Conservation (phyloP, 2,888 invertebrate species). For the Autographa gamma region DNA sequence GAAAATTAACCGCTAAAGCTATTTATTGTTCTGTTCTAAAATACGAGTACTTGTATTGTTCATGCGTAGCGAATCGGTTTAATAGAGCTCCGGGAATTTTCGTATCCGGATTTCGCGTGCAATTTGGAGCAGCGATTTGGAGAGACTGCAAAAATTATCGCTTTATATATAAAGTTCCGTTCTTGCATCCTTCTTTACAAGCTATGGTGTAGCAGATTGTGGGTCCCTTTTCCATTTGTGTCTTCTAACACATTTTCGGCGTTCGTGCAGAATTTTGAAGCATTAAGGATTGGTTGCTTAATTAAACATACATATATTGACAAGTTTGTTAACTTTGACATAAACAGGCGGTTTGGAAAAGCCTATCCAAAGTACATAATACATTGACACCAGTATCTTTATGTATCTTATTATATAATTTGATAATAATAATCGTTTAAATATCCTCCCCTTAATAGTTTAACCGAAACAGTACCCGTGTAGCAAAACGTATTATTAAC, state of each 20-base stretch:
- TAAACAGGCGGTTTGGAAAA: no score
- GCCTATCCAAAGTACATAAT: no score
- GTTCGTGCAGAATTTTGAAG: no score
- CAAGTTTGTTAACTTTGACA: no score
- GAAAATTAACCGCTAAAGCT: constrained; percentile 18
- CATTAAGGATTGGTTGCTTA: no score
- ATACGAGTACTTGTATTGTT: constrained; percentile 4
- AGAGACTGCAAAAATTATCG: background rate
- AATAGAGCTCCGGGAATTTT: background rate
- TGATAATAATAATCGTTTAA: background rate
- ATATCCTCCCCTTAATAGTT: constrained; percentile 42
- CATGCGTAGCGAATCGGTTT: background rate
- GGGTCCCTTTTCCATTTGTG: background rate
- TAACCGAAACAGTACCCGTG: constrained; percentile 37
- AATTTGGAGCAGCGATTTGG: background rate
- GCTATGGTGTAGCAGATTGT: background rate
- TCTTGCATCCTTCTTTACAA: no score
- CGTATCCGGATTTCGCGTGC: background rate
- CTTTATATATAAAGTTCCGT: background rate
- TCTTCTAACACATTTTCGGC: no score
- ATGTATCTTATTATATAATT: no score
- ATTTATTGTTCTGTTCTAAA: constrained; percentile 12
- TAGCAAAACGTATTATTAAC: constrained; percentile 55
- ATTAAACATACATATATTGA: no score
- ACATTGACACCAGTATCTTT: no score